A percentile compares a stretch with the other conserved stretches of the same genome.
Evolutionary conservation across 2,113 vertebrate genomes (phyloP).

Genomic region (Canis aureus): DNA sequence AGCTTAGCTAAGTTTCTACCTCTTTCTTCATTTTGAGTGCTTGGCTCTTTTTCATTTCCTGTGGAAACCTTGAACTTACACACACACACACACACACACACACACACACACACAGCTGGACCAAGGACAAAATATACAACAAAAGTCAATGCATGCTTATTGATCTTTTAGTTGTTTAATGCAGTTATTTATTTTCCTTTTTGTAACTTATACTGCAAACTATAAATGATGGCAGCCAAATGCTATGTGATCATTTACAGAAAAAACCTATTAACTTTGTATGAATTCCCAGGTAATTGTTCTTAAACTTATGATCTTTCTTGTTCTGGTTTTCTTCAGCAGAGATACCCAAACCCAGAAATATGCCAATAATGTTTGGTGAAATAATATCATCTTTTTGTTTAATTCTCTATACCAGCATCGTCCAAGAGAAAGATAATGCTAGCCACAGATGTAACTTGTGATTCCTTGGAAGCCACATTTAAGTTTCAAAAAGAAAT

Average conservation of each 20-base stretch:
- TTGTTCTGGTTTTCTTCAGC: conserved; percentile 60
- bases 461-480: background rate
- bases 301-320: conserved; percentile 11
- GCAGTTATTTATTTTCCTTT: conserved; percentile 55
- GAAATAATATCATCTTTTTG: background rate
- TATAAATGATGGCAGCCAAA: conserved; percentile 70
- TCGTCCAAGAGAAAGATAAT: background rate
- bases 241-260: conserved; percentile 72
- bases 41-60: conserved; percentile 77
- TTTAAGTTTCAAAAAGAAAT: conserved; percentile 1
- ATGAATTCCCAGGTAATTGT: conserved; percentile 73
- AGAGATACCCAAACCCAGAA: conserved; percentile 50
- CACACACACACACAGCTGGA: background rate
- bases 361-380: conserved; percentile 28
- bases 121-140: conserved; percentile 57
- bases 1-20: conserved; percentile 68
- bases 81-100: background rate
- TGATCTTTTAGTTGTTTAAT: conserved; percentile 81
- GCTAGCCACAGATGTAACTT: background rate
- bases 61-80: conserved; percentile 71
- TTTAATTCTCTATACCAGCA: background rate
- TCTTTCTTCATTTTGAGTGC: conserved; percentile 74
- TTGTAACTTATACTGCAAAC: conserved; percentile 23
- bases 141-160: conserved; percentile 79
- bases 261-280: conserved; percentile 79